Conservation (phyloP, 2,888 invertebrate genomes). For the Euclidia mi region DNA sequence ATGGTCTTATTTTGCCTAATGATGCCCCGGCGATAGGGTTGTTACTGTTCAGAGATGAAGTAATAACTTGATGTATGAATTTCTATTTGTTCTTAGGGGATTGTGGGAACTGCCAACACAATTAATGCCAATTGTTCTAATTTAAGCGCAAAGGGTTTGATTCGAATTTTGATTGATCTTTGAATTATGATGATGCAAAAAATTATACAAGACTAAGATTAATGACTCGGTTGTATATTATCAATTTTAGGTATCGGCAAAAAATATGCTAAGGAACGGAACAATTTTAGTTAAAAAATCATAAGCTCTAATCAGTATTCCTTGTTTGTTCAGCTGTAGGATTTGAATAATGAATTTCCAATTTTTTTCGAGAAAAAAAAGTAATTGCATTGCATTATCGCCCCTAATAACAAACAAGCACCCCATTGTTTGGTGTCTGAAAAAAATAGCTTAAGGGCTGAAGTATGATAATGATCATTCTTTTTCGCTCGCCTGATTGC, state of each 20-base stretch:
- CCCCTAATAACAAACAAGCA: conserved; percentile 89
- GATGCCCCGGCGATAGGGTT: conserved; percentile 84
- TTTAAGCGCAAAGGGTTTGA: conserved; percentile 8
- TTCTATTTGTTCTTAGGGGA: conserved; percentile 70
- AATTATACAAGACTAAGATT: conserved; percentile 24
- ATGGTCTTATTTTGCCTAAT: conserved; percentile 89
- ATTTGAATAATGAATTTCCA: conserved; percentile 87
- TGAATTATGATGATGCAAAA: conserved; percentile 9
- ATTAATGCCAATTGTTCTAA: conserved; percentile 41
- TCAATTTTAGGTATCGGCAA: conserved; percentile 1
- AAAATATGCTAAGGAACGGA: conserved; percentile 15
- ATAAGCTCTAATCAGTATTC: conserved; percentile 75
- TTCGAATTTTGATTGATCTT: conserved; percentile 1
- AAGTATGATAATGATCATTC: conserved; percentile 88
- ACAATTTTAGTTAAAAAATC: conserved; percentile 54
- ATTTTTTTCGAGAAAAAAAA: conserved; percentile 79
- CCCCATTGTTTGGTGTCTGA: conserved; percentile 88
- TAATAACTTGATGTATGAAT: conserved; percentile 86
- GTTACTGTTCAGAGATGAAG: conserved; percentile 76
- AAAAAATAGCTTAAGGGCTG: conserved; percentile 89
- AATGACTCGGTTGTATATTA: conserved; percentile 16
- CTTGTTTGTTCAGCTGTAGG: conserved; percentile 85
- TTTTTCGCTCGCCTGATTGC: conserved; percentile 85
- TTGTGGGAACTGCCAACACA: conserved; percentile 41
- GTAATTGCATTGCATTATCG: conserved; percentile 89